Base-by-base conservation (phyloP, 1,140 invertebrate species). In the Drosophila lacteicornis region DNA sequence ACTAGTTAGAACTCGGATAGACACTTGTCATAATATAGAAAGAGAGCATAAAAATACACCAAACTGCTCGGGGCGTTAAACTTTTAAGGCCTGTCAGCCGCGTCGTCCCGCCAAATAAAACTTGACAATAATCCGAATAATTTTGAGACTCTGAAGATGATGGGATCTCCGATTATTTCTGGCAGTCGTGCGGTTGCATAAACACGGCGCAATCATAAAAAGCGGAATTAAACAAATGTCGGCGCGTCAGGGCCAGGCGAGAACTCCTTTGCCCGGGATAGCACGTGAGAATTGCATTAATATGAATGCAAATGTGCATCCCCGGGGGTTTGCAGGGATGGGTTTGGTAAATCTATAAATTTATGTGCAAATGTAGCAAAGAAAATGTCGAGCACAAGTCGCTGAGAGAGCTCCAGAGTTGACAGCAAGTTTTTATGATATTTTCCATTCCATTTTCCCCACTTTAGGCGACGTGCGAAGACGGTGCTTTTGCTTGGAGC, bases 221-320 rank as follows among this genome's bases (percentile, higher is more conserved):
- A 87, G 78, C 59, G 50, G 84, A 87, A 87, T 87, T 87, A 87
- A 87, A 88, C 84, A 87, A 87, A 87, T 87, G 84, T 83, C 75
- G 81, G 57, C 47, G 38, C 59, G 47, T 25, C 75, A 50, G 51
- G 13, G 42, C 15, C 33, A 47, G 46, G 42, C 33, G 33, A 40
- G 15, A 55, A 15, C 55, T 56, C 62, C 67, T 68, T 69, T n/a
- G 40, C 47, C 42, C 17, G 19, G 56, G 50, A 55, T 87, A 91
- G 81, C 87, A 91, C 87, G 87, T 91, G 87, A 91, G 87, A 91
- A 91, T 87, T 91, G 87, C 85, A 90, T 87, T 91, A 91, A 91
- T 87, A 91, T 84, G 80, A 84, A 88, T 81, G 80, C 79, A 91
- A 88, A 91, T 87, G 78, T 56, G 47, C 42, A 66, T 55, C 33